Percentiles rank a stretch among this genome's conserved stretches.
Evolutionary conservation across 2,113 vertebrate genomes (phyloP).

Genomic region (Aptenodytes forsteri): DNA sequence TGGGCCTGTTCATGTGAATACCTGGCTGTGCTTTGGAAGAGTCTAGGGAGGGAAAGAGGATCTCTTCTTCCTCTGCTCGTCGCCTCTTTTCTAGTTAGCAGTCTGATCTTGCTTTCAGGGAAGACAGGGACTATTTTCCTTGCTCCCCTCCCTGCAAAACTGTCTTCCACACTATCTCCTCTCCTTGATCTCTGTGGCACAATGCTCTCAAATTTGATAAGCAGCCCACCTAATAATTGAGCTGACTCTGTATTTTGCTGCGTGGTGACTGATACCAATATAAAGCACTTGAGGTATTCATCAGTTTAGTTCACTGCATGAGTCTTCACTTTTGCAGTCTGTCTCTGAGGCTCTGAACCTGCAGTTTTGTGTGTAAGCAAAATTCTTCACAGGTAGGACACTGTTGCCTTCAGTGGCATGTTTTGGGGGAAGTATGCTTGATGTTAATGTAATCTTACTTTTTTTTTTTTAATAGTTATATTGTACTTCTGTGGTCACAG

Average conservation of each 20-base stretch:
- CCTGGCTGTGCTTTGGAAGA: background rate
- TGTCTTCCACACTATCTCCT: background rate
- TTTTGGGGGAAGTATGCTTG: background rate
- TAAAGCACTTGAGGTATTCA: background rate
- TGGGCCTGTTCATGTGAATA: background rate
- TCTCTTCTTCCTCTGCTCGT: background rate
- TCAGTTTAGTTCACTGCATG: background rate
- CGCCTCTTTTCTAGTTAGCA: background rate
- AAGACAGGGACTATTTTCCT: background rate
- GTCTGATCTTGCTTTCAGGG: background rate
- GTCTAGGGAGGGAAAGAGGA: background rate
- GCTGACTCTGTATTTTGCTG: background rate
- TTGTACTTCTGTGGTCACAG: background rate
- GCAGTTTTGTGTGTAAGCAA: background rate
- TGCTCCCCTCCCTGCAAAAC: background rate
- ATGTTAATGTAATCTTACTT: background rate
- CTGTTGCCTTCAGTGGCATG: background rate
- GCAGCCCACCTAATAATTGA: background rate
- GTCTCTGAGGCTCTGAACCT: background rate
- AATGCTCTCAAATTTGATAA: background rate
- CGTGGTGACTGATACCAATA: background rate
- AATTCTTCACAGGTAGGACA: background rate
- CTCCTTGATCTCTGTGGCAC: background rate
- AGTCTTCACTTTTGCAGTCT: background rate
- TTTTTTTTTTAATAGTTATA: background rate